Percentiles rank a stretch among this genome's conserved stretches.
Evolutionary conservation across 2,797 vertebrate genomes (phyloP).

Genomic region (Avahi laniger): DNA sequence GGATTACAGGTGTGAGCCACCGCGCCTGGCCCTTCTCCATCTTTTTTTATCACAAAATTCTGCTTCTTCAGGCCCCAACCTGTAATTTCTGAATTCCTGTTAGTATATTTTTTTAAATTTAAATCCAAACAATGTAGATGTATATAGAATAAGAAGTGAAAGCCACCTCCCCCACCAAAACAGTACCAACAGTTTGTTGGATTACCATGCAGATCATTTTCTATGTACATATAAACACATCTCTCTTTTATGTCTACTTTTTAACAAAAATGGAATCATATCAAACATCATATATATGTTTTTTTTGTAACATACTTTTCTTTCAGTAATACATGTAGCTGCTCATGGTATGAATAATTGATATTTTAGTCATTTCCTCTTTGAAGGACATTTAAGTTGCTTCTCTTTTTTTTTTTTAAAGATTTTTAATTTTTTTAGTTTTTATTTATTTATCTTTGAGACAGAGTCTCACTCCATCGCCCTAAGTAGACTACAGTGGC

Average conservation of each 20-base stretch:
- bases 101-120: background rate
- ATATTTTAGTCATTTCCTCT: constrained; percentile 16
- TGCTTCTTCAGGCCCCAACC: background rate
- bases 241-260: background rate
- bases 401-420: background rate
- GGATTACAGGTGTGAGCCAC: too few relatives aligned
- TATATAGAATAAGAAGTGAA: background rate
- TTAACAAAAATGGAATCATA: background rate
- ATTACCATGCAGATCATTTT: background rate
- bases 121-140: background rate
- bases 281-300: background rate
- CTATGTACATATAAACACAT: background rate
- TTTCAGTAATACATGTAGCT: background rate
- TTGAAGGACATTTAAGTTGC: background rate
- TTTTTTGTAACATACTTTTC: background rate
- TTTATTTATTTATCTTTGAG: too few relatives aligned
- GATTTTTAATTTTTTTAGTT: too few relatives aligned
- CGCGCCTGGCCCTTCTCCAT: too few relatives aligned
- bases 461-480: too few relatives aligned
- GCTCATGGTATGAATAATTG: background rate
- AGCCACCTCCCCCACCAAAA: background rate
- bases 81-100: background rate
- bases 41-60: background rate
- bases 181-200: background rate
- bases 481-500: too few relatives aligned